Evolutionary conservation across 1,140 invertebrate genomes (phyloP).

Genomic region (Oncopeltus fasciatus): DNA sequence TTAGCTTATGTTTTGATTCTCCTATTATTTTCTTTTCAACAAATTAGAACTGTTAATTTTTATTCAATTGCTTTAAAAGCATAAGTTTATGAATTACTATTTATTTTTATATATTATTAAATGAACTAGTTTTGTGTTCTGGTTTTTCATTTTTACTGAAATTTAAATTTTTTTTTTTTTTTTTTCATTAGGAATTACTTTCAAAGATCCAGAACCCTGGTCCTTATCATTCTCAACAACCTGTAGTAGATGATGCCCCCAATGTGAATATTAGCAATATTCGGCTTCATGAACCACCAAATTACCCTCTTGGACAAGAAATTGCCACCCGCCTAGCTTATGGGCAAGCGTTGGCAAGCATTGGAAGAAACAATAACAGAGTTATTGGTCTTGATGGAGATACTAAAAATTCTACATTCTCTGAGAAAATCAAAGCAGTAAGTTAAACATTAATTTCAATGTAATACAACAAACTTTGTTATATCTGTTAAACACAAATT

Average conservation of each 20-base stretch:
- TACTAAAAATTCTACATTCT: constrained; percentile 96
- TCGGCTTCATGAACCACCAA: constrained; percentile 66
- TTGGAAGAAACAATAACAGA: constrained; percentile 64
- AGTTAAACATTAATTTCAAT: no score
- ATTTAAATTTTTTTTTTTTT: constrained; percentile 15
- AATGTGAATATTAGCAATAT: constrained; percentile 57
- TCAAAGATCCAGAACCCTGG: constrained; percentile 46
- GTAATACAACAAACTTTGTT: no score
- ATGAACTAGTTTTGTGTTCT: no score
- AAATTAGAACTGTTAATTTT: no score
- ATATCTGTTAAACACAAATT: no score
- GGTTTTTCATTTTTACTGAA: no score
- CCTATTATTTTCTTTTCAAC: no score
- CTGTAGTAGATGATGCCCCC: constrained; percentile 53
- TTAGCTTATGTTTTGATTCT: no score
- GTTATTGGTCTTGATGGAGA: constrained; percentile 90
- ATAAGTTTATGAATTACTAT: no score
- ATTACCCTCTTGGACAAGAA: constrained; percentile 63
- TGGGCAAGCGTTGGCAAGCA: constrained; percentile 81
- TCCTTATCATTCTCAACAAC: constrained; percentile 39
- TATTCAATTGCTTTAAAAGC: no score
- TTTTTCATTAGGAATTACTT: constrained; percentile 42
- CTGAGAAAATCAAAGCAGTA: constrained; percentile 75
- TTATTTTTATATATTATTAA: no score
- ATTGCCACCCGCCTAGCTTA: constrained; percentile 91